Conservation (phyloP, 2,797 vertebrate species). For the Phoebastria nigripes region DNA sequence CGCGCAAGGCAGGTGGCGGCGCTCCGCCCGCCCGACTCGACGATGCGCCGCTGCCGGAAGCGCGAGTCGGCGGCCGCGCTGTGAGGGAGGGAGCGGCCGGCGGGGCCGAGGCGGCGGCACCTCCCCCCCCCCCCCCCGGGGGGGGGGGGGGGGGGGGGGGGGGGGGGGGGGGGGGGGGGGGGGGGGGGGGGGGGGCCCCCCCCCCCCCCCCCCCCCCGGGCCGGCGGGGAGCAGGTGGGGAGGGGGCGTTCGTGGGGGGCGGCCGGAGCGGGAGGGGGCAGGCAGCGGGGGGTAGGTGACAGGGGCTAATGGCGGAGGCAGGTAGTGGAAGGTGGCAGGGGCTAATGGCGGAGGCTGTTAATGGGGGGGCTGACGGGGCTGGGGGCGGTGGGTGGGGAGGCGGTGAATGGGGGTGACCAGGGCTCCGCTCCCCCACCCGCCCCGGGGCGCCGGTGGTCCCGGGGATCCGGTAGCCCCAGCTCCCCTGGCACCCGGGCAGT, state of each 20-base stretch:
- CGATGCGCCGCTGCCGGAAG: not conserved
- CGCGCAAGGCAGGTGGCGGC: not conserved
- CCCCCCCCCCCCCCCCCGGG: not conserved
- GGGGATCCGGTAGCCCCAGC: no score
- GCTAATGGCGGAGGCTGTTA: not conserved
- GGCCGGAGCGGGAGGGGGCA: not conserved
- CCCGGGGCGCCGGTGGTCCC: not conserved
- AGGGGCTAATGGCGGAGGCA: not conserved
- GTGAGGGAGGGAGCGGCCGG: not conserved
- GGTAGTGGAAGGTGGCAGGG: not conserved
- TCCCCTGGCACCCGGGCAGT: not conserved
- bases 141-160: no score
- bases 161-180: no score
- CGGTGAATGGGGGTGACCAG: not conserved
- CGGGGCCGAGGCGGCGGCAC: not conserved
- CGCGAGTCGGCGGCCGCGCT: not conserved
- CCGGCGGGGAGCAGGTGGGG: not conserved
- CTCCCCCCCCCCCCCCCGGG: no score
- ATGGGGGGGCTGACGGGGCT: not conserved
- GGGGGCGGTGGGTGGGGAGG: not conserved
- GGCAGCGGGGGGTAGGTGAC: not conserved
- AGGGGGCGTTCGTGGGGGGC: not conserved
- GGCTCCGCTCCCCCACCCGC: not conserved
- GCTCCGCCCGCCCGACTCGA: not conserved
- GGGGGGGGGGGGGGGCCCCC: no score